Evolutionary conservation across 1,140 invertebrate genomes (phyloP).

Genomic region (Scylla paramamosain): DNA sequence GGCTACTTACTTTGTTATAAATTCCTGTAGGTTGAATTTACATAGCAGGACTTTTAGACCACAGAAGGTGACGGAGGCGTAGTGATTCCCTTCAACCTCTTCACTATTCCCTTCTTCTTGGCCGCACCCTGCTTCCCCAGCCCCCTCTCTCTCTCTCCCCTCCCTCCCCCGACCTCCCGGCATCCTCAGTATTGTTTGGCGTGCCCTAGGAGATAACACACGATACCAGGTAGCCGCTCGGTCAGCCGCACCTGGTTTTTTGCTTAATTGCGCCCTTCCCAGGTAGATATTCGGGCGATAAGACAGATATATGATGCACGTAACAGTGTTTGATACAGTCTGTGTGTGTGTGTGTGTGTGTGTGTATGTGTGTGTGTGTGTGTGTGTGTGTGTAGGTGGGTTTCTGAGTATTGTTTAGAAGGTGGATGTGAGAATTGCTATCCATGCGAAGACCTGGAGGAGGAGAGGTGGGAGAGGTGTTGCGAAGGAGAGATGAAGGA

Average conservation of each 20-base stretch:
- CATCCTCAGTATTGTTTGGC: not conserved
- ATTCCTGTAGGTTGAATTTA: too few species aligned
- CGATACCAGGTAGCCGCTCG: not conserved
- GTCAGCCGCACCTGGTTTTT: not conserved
- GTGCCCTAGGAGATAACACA: not conserved
- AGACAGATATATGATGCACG: not conserved
- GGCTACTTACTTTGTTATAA: too few species aligned
- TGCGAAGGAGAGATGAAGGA: not conserved
- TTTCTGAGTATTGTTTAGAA: not conserved
- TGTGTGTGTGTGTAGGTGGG: not conserved
- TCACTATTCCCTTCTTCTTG: not conserved
- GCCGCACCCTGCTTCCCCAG: not conserved
- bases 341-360: slow-evolving; percentile 17
- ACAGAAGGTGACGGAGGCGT: not conserved
- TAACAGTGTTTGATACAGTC: not conserved
- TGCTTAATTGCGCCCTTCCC: not conserved
- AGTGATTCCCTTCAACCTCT: not conserved
- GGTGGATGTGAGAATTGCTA: not conserved
- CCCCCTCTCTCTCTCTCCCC: not conserved
- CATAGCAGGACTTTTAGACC: too few species aligned
- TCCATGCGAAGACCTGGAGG: not conserved
- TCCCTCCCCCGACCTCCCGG: too few species aligned
- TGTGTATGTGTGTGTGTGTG: not conserved
- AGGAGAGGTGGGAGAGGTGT: not conserved
- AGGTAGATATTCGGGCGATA: not conserved